phyloP scores from a whole-genome alignment of 2,797 vertebrate genomes.

The Molossus alvarezi region DNA sequence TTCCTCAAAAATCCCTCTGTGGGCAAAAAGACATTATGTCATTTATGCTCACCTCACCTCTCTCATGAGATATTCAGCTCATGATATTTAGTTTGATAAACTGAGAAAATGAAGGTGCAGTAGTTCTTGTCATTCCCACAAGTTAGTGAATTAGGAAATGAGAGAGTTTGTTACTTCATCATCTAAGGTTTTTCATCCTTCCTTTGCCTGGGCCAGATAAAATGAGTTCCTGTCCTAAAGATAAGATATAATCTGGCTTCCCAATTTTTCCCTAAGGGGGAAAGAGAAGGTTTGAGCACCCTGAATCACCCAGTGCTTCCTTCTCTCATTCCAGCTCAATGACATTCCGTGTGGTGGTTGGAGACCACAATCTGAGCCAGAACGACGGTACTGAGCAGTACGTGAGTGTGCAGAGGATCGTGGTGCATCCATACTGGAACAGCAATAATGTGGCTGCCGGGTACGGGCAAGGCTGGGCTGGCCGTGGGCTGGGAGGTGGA shows the following conservation, averaged over 20 bases:
- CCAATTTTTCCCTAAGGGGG: not conserved
- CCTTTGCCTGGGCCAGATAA: not conserved
- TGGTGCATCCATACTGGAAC: conserved; percentile 93
- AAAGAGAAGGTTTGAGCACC: not conserved
- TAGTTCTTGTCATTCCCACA: not conserved
- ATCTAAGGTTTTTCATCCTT: not conserved
- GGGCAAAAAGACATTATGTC: not conserved
- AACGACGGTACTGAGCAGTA: conserved; percentile 92
- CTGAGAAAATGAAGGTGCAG: not conserved
- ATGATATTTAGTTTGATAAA: not conserved
- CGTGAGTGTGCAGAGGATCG: conserved; percentile 90
- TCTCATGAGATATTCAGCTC: not conserved
- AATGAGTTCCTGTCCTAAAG: not conserved
- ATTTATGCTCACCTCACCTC: not conserved
- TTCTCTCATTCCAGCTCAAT: conserved; percentile 72
- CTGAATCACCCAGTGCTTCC: not conserved
- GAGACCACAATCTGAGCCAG: conserved; percentile 93
- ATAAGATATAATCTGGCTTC: not conserved
- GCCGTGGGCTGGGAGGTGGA: not conserved
- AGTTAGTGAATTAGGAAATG: not conserved
- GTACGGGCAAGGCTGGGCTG: conserved; percentile 83
- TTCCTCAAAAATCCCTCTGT: not conserved
- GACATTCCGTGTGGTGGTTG: conserved; percentile 93
- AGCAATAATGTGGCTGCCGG: conserved; percentile 90
- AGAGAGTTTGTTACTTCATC: not conserved